These are phyloP conservation scores for Furcifer pardalis DNA, from an alignment of 2,797 vertebrate species.

Conservation along the genomic window DNA sequence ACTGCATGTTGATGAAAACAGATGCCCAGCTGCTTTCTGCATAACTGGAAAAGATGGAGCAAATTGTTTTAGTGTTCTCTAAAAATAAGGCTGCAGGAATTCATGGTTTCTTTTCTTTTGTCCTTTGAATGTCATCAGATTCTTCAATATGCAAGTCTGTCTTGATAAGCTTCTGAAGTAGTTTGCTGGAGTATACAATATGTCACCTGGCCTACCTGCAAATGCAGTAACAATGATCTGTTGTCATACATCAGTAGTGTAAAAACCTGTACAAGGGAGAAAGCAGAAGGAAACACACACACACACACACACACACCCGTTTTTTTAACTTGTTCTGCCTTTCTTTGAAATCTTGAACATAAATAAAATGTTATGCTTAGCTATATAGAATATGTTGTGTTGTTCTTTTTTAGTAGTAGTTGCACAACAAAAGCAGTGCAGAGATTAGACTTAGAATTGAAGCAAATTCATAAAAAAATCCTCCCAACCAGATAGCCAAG, in stretches of 20 bases:
- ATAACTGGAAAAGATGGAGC: background rate
- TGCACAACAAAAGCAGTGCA: too few species aligned
- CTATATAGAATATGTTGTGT: background rate
- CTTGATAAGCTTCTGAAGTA: background rate
- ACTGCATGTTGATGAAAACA: background rate
- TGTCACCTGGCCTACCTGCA: background rate
- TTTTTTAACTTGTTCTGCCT: background rate
- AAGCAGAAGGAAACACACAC: too few species aligned
- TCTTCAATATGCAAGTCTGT: background rate
- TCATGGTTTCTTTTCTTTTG: background rate
- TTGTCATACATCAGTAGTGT: background rate
- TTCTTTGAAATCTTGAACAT: background rate
- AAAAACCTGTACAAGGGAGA: background rate
- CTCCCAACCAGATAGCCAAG: too few species aligned
- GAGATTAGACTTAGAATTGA: too few species aligned
- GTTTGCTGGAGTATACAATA: background rate
- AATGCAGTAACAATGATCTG: background rate
- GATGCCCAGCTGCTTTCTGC: background rate
- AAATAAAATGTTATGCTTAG: background rate
- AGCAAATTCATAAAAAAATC: too few species aligned
- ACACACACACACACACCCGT: background rate
- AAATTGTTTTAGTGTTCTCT: too few species aligned
- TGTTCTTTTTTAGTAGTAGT: too few species aligned
- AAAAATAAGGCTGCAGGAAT: background rate
- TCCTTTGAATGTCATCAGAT: background rate